Conservation (phyloP, 2,113 vertebrate genomes). For the Ictalurus punctatus region DNA sequence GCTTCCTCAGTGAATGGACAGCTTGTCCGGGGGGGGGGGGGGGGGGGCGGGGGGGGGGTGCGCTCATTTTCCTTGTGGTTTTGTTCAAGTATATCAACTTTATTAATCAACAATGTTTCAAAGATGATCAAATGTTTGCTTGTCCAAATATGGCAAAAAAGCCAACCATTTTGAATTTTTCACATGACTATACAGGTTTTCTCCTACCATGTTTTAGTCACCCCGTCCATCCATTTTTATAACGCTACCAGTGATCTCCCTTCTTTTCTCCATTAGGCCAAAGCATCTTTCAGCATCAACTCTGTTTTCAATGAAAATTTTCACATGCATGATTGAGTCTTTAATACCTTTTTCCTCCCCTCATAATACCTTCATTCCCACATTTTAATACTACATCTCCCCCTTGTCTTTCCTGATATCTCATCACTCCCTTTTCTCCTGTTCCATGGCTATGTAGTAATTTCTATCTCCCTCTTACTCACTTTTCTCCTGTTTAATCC, state of each 20-base stretch:
- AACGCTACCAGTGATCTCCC: neutral
- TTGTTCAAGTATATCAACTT: too few relatives aligned
- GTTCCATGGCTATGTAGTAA: neutral
- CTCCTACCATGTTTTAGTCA: neutral
- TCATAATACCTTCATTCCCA: neutral
- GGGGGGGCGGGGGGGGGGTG: too few relatives aligned
- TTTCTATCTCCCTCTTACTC: conserved; percentile 45
- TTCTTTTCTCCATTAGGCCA: neutral
- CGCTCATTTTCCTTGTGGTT: too few relatives aligned
- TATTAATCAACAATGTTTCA: too few relatives aligned
- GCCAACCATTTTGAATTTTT: too few relatives aligned
- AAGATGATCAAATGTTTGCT: too few relatives aligned
- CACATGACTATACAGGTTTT: neutral
- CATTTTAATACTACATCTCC: neutral
- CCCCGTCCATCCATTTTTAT: neutral
- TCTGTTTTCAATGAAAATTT: too few relatives aligned
- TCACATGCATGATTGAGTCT: neutral
- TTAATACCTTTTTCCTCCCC: neutral
- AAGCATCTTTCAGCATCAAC: neutral
- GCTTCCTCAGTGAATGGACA: too few relatives aligned
- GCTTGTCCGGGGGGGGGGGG: too few relatives aligned
- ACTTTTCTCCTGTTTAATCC: conserved; percentile 94
- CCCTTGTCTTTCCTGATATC: neutral
- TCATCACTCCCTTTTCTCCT: neutral
- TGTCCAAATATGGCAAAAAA: too few relatives aligned